Base-by-base conservation (phyloP, 2,113 vertebrate genomes). In the Xiphophorus couchianus region DNA sequence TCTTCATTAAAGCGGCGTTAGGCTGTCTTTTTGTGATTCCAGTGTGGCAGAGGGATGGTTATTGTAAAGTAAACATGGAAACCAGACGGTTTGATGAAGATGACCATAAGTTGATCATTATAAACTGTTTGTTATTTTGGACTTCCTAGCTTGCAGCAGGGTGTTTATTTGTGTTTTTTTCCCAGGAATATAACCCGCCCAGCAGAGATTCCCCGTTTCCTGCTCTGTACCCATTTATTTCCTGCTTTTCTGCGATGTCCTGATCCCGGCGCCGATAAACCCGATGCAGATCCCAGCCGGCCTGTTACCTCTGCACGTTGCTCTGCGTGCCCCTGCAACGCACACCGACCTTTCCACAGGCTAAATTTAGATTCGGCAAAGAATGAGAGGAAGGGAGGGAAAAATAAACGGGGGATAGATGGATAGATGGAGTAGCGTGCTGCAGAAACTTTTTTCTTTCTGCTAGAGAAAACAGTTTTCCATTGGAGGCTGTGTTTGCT, bases 331-430 rank as follows among this genome's bases (percentile, higher is more conserved):
- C 83, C 87, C 87, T 71, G 73, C 79, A 89, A 92, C 89, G 82
- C 84, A 77, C 61, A 72, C 72, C 81, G 89, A 93, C 93, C 93
- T 94, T 93, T 93, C 85, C 87, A 83, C 54, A 0, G 28, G 76
- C 92, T 94, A 95, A 93, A 95, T 91, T 91, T 94, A 94, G 92
- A 84, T 25, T 69, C 31, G 13, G 37, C 42, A 80, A 94, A 94
- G 93, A 95, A 94, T 94, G 78, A 90, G 86, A 94, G 94, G 93
- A 94, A 94, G 93, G 92, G 93, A 93, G 92, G 89, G 90, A 83
- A 88, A 92, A 88, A 87, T 79, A 84, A 89, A 82, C 31, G 44
- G 73, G 79, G 74, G 80, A 81, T 82, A 75, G 78, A 82, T 84
- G 79, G 86, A 84, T 87, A 75, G 87, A 87, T 86, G 65, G 84